A percentile compares a stretch with the other conserved stretches of the same genome.
phyloP scores from a whole-genome alignment of 92 coral and sea anemone species.

The Porites lobata region DNA sequence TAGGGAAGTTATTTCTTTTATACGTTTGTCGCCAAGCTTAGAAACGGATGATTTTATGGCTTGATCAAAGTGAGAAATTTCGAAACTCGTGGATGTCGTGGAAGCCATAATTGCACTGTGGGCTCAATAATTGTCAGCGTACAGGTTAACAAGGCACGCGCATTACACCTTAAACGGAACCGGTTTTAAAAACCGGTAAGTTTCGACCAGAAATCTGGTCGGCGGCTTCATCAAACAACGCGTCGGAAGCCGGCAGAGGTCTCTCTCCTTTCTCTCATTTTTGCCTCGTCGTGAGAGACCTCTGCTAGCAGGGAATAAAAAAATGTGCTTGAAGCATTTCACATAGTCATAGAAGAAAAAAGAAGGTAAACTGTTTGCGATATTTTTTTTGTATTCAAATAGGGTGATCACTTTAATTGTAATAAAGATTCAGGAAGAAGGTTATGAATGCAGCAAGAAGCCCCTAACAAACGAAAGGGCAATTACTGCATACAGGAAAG shows the following conservation, averaged over 20 bases:
- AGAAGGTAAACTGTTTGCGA: too few species aligned
- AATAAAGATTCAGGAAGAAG: background rate
- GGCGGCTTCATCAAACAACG: too few species aligned
- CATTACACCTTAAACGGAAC: slow-evolving; percentile 15
- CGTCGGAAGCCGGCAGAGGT: too few species aligned
- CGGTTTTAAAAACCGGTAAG: slow-evolving; percentile 44
- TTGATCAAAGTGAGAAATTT: slow-evolving; percentile 35
- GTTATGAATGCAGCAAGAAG: background rate
- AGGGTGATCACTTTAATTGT: background rate
- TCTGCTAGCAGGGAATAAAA: too few species aligned
- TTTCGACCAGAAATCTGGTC: slow-evolving; percentile 7
- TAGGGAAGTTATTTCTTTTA: slow-evolving; percentile 25
- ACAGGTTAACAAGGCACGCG: slow-evolving; percentile 31
- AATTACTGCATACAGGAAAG: background rate
- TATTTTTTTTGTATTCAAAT: background rate
- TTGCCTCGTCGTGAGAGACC: too few species aligned
- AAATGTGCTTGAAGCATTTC: too few species aligned
- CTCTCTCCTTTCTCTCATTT: too few species aligned
- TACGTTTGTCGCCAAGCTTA: slow-evolving; percentile 11
- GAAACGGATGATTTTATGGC: slow-evolving; percentile 27
- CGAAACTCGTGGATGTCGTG: slow-evolving; percentile 23
- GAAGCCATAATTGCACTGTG: slow-evolving; percentile 42
- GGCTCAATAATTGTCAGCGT: slow-evolving; percentile 43
- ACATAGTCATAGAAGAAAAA: too few species aligned
- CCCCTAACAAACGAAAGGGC: background rate